These are phyloP conservation scores for Clarias laeviceps DNA, from an alignment of 2,797 vertebrate species.

Conservation along the genomic window DNA sequence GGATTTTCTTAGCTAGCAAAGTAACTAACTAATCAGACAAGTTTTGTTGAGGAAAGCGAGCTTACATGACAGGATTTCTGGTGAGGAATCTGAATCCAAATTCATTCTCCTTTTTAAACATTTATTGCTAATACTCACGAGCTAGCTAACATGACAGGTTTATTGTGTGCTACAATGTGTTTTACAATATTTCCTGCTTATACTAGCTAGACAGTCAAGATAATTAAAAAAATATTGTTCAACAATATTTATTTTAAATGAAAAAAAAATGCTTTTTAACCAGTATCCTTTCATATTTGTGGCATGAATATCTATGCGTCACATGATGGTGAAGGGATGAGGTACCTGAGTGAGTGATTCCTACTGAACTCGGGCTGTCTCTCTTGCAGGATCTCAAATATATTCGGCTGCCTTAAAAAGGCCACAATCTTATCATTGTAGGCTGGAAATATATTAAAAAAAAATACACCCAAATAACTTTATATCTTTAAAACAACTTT, in stretches of 20 bases:
- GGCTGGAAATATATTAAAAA: slow-evolving; percentile 62
- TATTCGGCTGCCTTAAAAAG: slow-evolving; percentile 91
- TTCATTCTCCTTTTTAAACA: too few relatives aligned
- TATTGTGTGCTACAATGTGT: too few relatives aligned
- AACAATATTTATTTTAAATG: neutral
- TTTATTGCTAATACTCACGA: too few relatives aligned
- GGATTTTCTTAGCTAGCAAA: too few relatives aligned
- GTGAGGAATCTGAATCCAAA: too few relatives aligned
- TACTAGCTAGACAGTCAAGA: too few relatives aligned
- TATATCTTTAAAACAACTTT: too few relatives aligned
- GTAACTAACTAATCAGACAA: too few relatives aligned
- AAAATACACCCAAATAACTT: neutral
- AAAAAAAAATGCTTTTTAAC: neutral
- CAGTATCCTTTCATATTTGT: neutral
- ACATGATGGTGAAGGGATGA: neutral
- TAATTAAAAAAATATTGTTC: neutral
- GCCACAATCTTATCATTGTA: slow-evolving; percentile 97
- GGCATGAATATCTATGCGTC: neutral
- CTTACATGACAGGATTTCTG: too few relatives aligned
- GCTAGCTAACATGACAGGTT: too few relatives aligned
- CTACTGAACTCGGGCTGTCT: slow-evolving; percentile 89
- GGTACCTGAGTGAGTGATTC: slow-evolving; percentile 92
- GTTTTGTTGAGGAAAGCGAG: too few relatives aligned
- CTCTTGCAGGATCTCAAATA: slow-evolving; percentile 95
- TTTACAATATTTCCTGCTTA: too few relatives aligned